Evolutionary conservation across 2,113 vertebrate genomes (phyloP).

Genomic region (Nicator chloris): DNA sequence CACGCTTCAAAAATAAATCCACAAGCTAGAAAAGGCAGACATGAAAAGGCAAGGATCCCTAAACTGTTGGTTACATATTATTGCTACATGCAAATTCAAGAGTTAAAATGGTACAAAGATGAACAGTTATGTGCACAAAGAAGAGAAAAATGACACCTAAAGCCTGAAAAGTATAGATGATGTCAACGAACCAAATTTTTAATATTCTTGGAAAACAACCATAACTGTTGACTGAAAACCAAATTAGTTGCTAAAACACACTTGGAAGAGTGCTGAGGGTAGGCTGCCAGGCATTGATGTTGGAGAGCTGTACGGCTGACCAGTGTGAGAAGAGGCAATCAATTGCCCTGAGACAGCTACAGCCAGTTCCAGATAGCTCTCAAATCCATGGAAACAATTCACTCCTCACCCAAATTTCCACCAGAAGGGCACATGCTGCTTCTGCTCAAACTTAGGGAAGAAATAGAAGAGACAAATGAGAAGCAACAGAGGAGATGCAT

Average conservation of each 20-base stretch:
- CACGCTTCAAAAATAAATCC: not conserved
- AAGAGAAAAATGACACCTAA: not conserved
- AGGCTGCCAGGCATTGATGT: accelerated
- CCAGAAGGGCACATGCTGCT: not conserved
- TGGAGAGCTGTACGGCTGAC: not conserved
- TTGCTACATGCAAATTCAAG: not conserved
- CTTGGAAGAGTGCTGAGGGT: accelerated
- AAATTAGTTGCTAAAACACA: not conserved
- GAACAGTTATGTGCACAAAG: not conserved
- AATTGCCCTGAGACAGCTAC: not conserved
- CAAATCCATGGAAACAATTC: not conserved
- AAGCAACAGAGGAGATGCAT: not conserved
- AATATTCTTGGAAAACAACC: not conserved
- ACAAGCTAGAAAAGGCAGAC: not conserved
- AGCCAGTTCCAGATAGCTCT: not conserved
- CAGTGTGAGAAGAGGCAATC: accelerated
- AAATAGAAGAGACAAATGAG: not conserved
- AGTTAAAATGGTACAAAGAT: not conserved
- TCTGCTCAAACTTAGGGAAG: not conserved
- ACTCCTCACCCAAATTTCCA: not conserved
- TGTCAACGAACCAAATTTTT: not conserved
- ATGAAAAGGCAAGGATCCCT: not conserved
- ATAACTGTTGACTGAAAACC: not conserved
- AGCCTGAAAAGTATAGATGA: not conserved
- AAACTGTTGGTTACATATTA: not conserved